Evolutionary conservation across 2,888 invertebrate genomes (phyloP), one percentile per base, ranked within the genome.

Genomic region (Antheraea assamensis): DNA sequence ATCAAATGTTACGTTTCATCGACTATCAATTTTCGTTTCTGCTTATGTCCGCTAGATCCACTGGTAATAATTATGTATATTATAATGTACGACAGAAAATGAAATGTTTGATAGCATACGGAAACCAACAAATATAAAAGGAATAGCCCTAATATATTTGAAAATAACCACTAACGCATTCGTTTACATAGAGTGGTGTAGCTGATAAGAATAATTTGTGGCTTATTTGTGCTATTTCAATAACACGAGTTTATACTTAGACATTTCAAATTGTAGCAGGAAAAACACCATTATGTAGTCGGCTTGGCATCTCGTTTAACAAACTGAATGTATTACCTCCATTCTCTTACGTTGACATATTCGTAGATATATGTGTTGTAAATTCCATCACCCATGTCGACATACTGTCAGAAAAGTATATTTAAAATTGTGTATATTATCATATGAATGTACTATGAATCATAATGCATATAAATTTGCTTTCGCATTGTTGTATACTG

Each of bases 221-320:
- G 3, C 68, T 35, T 68, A 5, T 68, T 68, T 68, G 21, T 68
- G 35, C 35, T 68, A 68, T 35, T 68, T 68, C 13, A 35, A n/a
- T 35, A 35, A 7, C 5, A 35, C 35, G n/a, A 19, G 35, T 68
- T 68, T 68, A 68, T 35, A 21, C 68, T 68, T 68, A 68, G 21
- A 68, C 68, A 68, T 68, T 68, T 35, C 8, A 68, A 68, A 21
- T 68, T 68, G 35, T 21, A 68, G n/a, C 35, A 68, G 68, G 35
- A 68, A 68, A 68, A 35, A 35, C 35, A 68, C 10, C 21, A 35
- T 35, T 68, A 68, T 68, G 27, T 31, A 35, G 68, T 68, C n/a
- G 68, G 68, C 13, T 35, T n/a, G n/a, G n/a, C n/a, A n/a, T 68
- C 35, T 68, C 13, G 35, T 68, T 35, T 68, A 35, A 35, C 35